These are phyloP conservation scores for Xiphydria camelus DNA, from an alignment of 2,888 invertebrate species.

Conservation along the genomic window DNA sequence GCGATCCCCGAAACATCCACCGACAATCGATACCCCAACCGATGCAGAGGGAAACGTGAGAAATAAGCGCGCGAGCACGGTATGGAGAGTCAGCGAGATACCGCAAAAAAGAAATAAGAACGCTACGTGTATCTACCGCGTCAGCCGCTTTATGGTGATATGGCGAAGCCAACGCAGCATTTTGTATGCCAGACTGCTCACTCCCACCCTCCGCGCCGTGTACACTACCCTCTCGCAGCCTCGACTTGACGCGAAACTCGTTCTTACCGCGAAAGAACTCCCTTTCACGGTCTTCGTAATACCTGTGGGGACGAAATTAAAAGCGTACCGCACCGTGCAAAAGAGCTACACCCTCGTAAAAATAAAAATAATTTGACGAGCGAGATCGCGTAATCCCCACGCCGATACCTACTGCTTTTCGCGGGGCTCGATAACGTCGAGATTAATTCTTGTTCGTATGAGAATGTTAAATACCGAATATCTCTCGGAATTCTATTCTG, in stretches of 20 bases:
- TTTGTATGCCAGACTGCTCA: slow-evolving; percentile 51
- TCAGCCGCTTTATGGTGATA: slow-evolving; percentile 49
- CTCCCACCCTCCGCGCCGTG: slow-evolving; percentile 15
- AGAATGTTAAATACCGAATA: too few species aligned
- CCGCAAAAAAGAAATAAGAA: slow-evolving; percentile 45
- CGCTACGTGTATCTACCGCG: slow-evolving; percentile 40
- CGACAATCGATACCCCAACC: too few species aligned
- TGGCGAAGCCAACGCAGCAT: slow-evolving; percentile 55
- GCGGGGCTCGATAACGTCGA: too few species aligned
- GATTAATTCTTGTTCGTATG: too few species aligned
- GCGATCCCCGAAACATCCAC: too few species aligned
- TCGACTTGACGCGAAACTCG: too few species aligned
- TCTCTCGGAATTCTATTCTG: too few species aligned
- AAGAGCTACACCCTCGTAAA: background rate
- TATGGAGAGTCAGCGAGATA: slow-evolving; percentile 47
- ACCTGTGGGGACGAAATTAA: too few species aligned
- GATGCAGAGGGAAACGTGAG: background rate
- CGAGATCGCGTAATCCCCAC: too few species aligned
- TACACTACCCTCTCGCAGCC: background rate
- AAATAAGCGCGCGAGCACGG: background rate
- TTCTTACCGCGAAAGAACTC: background rate
- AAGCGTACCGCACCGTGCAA: background rate
- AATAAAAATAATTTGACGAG: too few species aligned
- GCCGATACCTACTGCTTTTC: too few species aligned
- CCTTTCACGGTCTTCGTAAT: background rate